Conservation (phyloP, 2,797 vertebrate species). For the Mus caroli region DNA sequence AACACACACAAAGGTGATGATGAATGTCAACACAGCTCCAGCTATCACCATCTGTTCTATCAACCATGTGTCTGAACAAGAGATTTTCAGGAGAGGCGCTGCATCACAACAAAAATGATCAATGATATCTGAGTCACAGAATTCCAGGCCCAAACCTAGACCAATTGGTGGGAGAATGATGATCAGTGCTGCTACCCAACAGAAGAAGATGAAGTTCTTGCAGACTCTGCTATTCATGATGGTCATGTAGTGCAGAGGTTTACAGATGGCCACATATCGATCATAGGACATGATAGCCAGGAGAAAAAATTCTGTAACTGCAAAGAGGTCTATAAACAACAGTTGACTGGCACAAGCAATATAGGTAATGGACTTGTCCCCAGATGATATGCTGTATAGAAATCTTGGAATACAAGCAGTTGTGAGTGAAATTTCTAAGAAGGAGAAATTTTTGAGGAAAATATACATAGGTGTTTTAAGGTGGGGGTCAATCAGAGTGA, state of each 20-base stretch:
- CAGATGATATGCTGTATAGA: constrained; percentile 64
- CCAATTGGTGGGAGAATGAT: constrained; percentile 54
- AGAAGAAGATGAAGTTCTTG: not conserved
- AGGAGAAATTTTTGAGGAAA: constrained; percentile 74
- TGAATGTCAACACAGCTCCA: constrained; percentile 56
- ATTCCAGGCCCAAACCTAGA: constrained; percentile 55
- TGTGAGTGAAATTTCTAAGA: constrained; percentile 71
- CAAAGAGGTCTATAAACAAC: constrained; percentile 48
- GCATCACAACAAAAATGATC: constrained; percentile 83
- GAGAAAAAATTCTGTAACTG: constrained; percentile 55
- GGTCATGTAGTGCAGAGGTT: constrained; percentile 64
- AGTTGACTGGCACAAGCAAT: constrained; percentile 61
- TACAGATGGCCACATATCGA: constrained; percentile 56
- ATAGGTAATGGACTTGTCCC: constrained; percentile 73
- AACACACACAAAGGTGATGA: constrained; percentile 67
- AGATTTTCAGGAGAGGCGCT: constrained; percentile 69
- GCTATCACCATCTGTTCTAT: constrained; percentile 62
- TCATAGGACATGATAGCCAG: constrained; percentile 60
- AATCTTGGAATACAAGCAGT: constrained; percentile 74
- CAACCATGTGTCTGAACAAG: constrained; percentile 67
- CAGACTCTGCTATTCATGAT: constrained; percentile 66
- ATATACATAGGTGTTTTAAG: constrained; percentile 65
- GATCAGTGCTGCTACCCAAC: constrained; percentile 12
- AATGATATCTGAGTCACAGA: constrained; percentile 66
- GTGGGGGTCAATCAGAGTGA: constrained; percentile 39